phyloP scores from a whole-genome alignment of 2,797 vertebrate species.

The Pantherophis alleghaniensis region DNA sequence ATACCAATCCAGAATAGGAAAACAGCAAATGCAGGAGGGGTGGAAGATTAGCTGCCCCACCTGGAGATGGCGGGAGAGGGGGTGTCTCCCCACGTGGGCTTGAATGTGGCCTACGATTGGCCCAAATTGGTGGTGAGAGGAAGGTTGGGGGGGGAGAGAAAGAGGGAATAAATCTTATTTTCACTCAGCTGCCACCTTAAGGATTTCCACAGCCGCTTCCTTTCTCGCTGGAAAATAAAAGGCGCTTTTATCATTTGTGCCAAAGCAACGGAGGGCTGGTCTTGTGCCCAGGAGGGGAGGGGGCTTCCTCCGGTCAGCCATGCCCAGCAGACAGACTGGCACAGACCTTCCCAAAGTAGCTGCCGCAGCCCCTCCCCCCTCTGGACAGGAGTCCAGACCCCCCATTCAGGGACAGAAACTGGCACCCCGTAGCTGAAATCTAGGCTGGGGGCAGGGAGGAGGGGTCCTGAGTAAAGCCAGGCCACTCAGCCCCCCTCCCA shows the following conservation, averaged over 20 bases:
- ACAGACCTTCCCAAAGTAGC: not conserved
- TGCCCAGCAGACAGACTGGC: not conserved
- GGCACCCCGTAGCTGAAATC: not conserved
- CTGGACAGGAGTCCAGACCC: not conserved
- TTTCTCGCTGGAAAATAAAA: not conserved
- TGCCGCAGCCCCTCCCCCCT: not conserved
- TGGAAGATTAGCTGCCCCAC: not conserved
- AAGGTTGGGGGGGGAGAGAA: not conserved
- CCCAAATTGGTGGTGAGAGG: not conserved
- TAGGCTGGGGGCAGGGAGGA: not conserved
- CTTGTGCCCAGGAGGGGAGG: not conserved
- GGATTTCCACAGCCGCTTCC: not conserved
- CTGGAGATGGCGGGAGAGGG: not conserved
- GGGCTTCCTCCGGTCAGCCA: not conserved
- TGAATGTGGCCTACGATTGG: not conserved
- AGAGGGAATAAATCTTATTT: not conserved
- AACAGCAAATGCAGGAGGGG: not conserved
- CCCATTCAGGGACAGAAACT: not conserved
- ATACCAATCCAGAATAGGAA: not conserved
- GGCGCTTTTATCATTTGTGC: not conserved
- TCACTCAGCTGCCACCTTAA: not conserved
- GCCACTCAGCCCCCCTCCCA: not conserved
- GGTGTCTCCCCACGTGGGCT: not conserved
- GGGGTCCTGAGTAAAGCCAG: not conserved
- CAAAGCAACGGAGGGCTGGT: not conserved